Percentiles rank a stretch among this genome's conserved stretches.
Conservation (phyloP, 1,140 invertebrate genomes). For the Pseudomyrmex gracilis region DNA sequence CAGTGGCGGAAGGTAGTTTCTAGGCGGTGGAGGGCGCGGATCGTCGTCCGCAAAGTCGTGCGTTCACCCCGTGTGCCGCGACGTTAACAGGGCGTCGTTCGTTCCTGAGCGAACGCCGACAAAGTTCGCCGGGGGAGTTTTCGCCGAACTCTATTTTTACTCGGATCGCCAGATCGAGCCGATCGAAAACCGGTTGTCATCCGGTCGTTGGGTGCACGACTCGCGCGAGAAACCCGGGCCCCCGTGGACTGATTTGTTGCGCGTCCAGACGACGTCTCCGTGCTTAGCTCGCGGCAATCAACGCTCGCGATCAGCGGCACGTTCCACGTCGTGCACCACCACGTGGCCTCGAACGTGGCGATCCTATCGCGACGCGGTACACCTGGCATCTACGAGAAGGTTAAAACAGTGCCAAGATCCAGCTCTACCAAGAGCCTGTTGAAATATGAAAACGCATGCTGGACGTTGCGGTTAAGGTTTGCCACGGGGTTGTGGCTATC, state of each 20-base stretch:
- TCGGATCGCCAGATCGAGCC: conserved; percentile 2
- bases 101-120: conserved; percentile 71
- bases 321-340: conserved; percentile 37
- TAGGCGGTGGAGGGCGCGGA: conserved; percentile 75
- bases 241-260: conserved; percentile 26
- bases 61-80: conserved; percentile 76
- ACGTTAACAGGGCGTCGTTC: conserved; percentile 77
- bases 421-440: background rate
- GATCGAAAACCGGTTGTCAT: conserved; percentile 39
- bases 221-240: background rate
- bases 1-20: conserved; percentile 73
- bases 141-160: conserved; percentile 12
- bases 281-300: conserved; percentile 26
- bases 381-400: background rate
- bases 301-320: conserved; percentile 35
- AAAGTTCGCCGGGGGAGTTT: conserved; percentile 55
- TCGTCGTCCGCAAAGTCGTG: conserved; percentile 76
- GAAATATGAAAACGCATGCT: conserved; percentile 31
- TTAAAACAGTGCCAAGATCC: background rate
- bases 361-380: conserved; percentile 56
- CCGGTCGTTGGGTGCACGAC: conserved; percentile 28
- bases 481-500: conserved; percentile 48
- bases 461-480: conserved; percentile 29
- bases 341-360: conserved; percentile 50
- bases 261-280: conserved; percentile 21